A percentile compares a stretch with the other conserved stretches of the same genome.
phyloP scores from a whole-genome alignment of 2,888 invertebrate species.

The Abrostola tripartita region DNA sequence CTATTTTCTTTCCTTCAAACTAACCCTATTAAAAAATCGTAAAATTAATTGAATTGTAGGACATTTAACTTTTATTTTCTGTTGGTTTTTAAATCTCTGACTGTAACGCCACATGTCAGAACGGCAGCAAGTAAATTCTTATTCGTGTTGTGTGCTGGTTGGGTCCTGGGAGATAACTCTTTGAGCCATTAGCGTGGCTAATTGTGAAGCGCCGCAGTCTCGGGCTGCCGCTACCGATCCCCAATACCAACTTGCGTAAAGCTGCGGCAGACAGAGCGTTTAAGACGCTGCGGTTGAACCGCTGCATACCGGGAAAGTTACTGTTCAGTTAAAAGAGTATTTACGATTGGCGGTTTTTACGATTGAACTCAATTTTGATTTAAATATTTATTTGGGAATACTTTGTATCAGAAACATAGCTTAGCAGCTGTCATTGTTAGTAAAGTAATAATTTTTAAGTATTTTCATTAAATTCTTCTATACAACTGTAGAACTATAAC shows the following conservation, averaged over 20 bases:
- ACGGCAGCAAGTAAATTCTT: constrained; percentile 41
- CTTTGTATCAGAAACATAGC: too few relatives aligned
- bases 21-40: background rate
- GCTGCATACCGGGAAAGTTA: background rate
- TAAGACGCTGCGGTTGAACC: constrained; percentile 23
- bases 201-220: constrained; percentile 67
- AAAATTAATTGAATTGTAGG: background rate
- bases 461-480: too few relatives aligned
- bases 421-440: too few relatives aligned
- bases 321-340: too few relatives aligned
- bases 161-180: constrained; percentile 57
- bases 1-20: background rate
- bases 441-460: too few relatives aligned
- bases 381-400: too few relatives aligned
- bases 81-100: constrained; percentile 19
- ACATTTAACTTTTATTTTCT: constrained; percentile 5
- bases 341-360: too few relatives aligned
- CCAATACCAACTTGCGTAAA: constrained; percentile 52
- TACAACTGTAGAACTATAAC: too few relatives aligned
- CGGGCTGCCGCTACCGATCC: constrained; percentile 45
- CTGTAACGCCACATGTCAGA: constrained; percentile 27
- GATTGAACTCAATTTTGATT: too few relatives aligned
- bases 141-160: constrained; percentile 51
- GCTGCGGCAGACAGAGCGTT: constrained; percentile 15
- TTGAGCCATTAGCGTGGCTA: constrained; percentile 67